Percentiles rank a stretch among this genome's conserved stretches.
Evolutionary conservation across 2,888 invertebrate genomes (phyloP).

Genomic region (Acleris sparsana): DNA sequence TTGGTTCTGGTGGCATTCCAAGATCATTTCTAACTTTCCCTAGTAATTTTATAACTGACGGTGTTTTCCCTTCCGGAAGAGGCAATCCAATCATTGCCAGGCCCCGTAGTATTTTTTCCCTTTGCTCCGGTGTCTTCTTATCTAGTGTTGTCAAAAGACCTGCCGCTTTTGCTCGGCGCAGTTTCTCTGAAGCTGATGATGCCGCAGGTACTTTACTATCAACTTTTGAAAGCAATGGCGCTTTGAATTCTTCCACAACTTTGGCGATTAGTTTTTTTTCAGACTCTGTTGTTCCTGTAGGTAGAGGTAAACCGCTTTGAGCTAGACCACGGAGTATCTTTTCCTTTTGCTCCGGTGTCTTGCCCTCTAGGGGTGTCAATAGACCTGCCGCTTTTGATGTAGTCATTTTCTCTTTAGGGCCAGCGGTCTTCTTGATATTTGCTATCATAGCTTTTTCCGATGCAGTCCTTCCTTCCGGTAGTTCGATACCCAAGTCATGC

Average conservation of each 20-base stretch:
- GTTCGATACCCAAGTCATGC: background rate
- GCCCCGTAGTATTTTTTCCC: constrained; percentile 39
- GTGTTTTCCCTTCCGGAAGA: constrained; percentile 47
- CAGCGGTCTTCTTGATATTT: background rate
- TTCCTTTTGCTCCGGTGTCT: constrained; percentile 39
- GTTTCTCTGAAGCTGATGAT: constrained; percentile 41
- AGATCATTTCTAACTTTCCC: background rate
- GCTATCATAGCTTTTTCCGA: constrained; percentile 17
- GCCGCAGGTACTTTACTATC: background rate
- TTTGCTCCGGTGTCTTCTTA: constrained; percentile 43
- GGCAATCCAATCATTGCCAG: constrained; percentile 44
- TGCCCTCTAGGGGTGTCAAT: constrained; percentile 34
- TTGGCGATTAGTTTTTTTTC: constrained; percentile 47
- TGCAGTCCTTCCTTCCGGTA: background rate
- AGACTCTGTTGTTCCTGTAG: constrained; percentile 54
- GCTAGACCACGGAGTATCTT: constrained; percentile 37
- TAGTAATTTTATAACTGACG: background rate
- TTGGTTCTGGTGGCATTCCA: background rate
- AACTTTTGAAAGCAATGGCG: too few relatives aligned
- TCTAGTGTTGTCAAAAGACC: constrained; percentile 35
- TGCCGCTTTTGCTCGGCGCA: constrained; percentile 47
- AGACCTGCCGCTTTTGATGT: background rate
- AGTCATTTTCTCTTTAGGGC: background rate
- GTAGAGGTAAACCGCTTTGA: constrained; percentile 46
- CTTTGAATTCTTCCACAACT: background rate